These are phyloP conservation scores for Dendropsophus ebraccatus DNA, from an alignment of 2,113 vertebrate genomes.

Conservation along the genomic window DNA sequence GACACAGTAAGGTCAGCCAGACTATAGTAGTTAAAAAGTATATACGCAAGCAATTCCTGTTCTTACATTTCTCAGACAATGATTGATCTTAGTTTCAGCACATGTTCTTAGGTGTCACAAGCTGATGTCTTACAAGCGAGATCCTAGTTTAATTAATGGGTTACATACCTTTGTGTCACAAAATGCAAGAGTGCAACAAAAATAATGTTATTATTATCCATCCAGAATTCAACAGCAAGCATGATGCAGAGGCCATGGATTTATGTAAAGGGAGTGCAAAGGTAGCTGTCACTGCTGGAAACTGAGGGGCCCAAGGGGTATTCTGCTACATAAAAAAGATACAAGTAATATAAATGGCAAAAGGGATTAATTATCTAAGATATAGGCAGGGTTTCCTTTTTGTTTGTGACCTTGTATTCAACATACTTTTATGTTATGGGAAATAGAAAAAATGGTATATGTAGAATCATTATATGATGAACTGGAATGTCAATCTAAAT, in stretches of 20 bases:
- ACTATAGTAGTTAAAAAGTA: neutral
- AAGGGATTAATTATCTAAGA: neutral
- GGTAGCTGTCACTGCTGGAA: neutral
- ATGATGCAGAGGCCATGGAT: neutral
- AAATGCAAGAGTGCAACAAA: neutral
- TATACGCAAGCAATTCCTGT: neutral
- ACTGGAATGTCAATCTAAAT: too few relatives aligned
- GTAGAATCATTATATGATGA: too few relatives aligned
- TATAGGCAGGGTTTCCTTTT: too few relatives aligned
- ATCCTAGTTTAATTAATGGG: neutral
- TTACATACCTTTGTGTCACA: neutral
- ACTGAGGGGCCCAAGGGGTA: neutral
- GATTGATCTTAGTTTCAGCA: neutral
- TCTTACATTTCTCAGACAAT: neutral
- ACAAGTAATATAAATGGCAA: neutral
- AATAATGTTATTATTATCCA: neutral
- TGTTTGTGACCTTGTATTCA: too few relatives aligned
- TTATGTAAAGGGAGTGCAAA: neutral
- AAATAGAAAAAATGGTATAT: too few relatives aligned
- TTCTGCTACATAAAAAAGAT: neutral
- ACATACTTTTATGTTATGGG: too few relatives aligned
- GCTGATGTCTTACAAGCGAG: neutral
- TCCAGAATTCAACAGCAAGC: neutral
- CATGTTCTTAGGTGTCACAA: neutral
- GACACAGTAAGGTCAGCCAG: neutral